Conservation (phyloP, 23 tunicate genomes). For the Styela clava region DNA sequence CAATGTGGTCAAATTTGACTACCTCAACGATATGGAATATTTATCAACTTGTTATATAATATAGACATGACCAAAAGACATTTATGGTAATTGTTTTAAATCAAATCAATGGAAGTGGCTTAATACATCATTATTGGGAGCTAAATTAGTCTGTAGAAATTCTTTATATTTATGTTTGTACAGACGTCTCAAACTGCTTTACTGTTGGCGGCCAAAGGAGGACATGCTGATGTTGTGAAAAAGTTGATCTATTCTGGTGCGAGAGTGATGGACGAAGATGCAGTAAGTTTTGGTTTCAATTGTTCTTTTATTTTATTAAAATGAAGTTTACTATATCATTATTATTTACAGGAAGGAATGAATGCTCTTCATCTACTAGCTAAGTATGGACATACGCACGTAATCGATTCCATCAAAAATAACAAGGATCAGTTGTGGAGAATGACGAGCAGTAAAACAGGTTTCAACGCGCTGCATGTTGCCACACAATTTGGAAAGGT, state of each 20-base stretch:
- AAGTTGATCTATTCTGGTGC: slow-evolving; percentile 74
- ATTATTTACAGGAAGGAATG: slow-evolving; percentile 64
- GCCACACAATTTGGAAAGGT: slow-evolving; percentile 83
- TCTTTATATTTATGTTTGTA: too few species aligned
- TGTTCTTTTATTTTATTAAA: neutral
- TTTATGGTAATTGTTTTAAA: too few species aligned
- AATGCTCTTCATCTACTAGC: slow-evolving; percentile 83
- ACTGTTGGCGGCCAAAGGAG: slow-evolving; percentile 76
- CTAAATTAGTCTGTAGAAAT: too few species aligned
- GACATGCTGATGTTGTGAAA: slow-evolving; percentile 73
- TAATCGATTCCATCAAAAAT: slow-evolving; percentile 52
- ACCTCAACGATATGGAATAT: too few species aligned
- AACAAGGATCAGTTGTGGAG: slow-evolving; percentile 43
- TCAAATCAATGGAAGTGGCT: too few species aligned
- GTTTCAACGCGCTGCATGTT: slow-evolving; percentile 80
- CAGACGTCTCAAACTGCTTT: slow-evolving; percentile 75
- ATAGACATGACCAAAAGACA: too few species aligned
- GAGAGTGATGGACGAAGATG: slow-evolving; percentile 68
- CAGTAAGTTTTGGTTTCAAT: slow-evolving; percentile 29
- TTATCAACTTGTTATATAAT: too few species aligned
- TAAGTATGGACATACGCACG: slow-evolving; percentile 74
- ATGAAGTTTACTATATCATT: neutral
- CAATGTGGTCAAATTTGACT: too few species aligned
- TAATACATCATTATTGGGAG: too few species aligned
- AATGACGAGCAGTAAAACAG: slow-evolving; percentile 66